Evolutionary conservation across 2,797 vertebrate genomes (phyloP).

Genomic region (Sarcophilus harrisii): DNA sequence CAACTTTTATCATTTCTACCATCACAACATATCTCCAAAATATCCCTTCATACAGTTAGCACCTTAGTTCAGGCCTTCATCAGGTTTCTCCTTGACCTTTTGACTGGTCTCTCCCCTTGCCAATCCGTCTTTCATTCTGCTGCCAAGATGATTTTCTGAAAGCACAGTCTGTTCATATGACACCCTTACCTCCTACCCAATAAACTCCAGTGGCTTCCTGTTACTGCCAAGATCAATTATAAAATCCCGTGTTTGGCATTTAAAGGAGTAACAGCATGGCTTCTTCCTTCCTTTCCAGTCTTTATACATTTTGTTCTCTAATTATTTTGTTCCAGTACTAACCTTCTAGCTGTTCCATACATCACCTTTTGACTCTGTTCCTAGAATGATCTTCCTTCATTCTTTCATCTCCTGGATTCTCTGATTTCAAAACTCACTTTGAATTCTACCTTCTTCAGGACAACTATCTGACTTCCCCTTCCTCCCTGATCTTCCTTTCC

Average conservation of each 20-base stretch:
- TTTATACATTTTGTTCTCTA: not conserved
- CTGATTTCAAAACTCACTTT: not conserved
- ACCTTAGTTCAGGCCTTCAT: not conserved
- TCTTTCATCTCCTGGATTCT: not conserved
- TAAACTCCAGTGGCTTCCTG: not conserved
- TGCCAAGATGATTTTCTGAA: not conserved
- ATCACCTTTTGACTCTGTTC: not conserved
- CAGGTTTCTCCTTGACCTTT: not conserved
- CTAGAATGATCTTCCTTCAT: not conserved
- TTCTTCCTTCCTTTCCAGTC: not conserved
- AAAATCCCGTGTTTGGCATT: not conserved
- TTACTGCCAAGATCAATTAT: not conserved
- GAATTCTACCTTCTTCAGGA: not conserved
- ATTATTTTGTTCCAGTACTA: not conserved
- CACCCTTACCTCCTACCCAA: not conserved
- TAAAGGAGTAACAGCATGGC: not conserved
- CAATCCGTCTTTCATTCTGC: not conserved
- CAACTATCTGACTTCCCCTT: not conserved
- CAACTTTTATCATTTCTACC: not conserved
- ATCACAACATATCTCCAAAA: not conserved
- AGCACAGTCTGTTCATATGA: not conserved
- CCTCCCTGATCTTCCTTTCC: not conserved
- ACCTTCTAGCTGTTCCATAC: not conserved
- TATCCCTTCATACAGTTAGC: too few species aligned
- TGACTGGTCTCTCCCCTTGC: not conserved